Evolutionary conservation across 2,797 vertebrate genomes (phyloP).

Genomic region (Basileuterus tristriatus): DNA sequence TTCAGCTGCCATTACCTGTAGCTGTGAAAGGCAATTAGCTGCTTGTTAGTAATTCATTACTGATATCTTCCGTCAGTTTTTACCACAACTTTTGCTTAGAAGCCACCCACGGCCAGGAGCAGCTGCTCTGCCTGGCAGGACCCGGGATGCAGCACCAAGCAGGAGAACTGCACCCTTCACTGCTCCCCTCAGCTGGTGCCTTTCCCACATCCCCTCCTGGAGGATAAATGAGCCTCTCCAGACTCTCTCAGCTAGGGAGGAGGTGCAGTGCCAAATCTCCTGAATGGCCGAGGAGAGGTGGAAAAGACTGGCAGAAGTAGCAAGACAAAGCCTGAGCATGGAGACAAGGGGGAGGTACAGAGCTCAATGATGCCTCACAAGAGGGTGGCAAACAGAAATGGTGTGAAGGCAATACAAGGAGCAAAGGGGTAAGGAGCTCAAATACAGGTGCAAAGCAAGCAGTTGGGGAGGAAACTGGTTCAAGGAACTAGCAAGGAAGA

Average conservation of each 20-base stretch:
- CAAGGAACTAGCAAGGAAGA: background rate
- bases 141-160: background rate
- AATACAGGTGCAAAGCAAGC: background rate
- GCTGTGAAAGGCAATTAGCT: background rate
- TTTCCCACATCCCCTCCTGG: background rate
- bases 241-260: background rate
- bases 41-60: background rate
- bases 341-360: accelerated
- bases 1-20: background rate
- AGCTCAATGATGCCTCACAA: accelerated
- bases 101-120: accelerated
- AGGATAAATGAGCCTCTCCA: background rate
- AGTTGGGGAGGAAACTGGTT: background rate
- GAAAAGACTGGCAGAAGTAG: background rate
- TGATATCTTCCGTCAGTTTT: background rate
- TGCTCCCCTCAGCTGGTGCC: background rate
- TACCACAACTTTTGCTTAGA: background rate
- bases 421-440: background rate
- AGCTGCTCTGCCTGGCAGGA: background rate
- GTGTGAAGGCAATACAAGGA: background rate
- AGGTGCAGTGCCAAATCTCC: background rate
- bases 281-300: background rate
- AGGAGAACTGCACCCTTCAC: background rate
- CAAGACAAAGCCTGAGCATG: background rate
- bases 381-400: background rate